Base-by-base conservation (phyloP, 1,140 invertebrate genomes). In the Drosophila subobscura region DNA sequence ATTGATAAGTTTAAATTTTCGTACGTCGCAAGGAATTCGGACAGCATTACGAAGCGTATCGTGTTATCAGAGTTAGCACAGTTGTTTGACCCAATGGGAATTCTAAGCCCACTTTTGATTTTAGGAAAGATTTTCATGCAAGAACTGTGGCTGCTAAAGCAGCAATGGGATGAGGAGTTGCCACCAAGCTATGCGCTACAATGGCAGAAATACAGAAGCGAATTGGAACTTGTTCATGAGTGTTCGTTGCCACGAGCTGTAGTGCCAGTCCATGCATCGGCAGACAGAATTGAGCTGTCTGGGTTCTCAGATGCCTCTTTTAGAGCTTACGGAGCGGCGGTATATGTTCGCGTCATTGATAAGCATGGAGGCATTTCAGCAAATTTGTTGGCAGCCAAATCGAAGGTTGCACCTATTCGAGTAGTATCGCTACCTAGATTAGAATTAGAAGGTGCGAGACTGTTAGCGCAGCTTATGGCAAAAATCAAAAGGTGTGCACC, bases 1-100 rank as follows among this genome's bases (percentile, higher is more conserved):
- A 6, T n/a, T 20, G 10, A 33, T 14, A 16, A 6, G 14, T 52
- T 37, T 20, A 0, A 20, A 1, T 20, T 20, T 20, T 20, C 0
- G 16, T 20, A 20, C 16, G 16, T 20, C 16, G 16, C 16, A 52
- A 52, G 16, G 7, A 52, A 37, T 52, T 33, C 25, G 8, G 14
- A 29, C 29, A 16, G 29, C 16, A 20, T 52, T 52, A 52, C 29
- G 10, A 37, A 52, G 29, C 12, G 23, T 1, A n/a, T 14, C n/a
- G 29, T 51, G 6, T 37, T 37, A 27, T 60, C 58, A 22, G 57
- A 60, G 57, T 41, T 60, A 60, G 57, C 57, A 5, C 57, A 60
- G 22, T 60, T 60, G 37, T 44, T 60, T 22, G 57, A 51, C 16
- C 57, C 47, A 22, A 10, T 58, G 6, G 55, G 55, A 12, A 20